Evolutionary conservation across 2,797 vertebrate species (phyloP).

Genomic region (Picus viridis): DNA sequence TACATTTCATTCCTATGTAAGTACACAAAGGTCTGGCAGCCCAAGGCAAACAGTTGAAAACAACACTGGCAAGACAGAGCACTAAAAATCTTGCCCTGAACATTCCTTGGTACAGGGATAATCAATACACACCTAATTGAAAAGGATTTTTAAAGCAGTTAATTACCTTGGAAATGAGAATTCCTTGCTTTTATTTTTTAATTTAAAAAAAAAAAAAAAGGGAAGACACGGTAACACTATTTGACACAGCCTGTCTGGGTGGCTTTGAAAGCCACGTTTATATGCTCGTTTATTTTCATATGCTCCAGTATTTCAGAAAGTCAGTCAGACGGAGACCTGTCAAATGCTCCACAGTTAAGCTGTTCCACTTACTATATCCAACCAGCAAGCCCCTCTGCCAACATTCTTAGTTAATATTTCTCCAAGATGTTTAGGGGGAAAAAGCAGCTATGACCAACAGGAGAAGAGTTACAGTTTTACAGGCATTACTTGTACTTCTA

Average conservation of each 20-base stretch:
- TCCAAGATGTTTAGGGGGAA: constrained; percentile 7
- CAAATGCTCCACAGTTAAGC: constrained; percentile 30
- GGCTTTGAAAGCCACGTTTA: constrained; percentile 40
- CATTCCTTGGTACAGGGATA: neutral
- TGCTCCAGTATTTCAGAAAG: constrained; percentile 46
- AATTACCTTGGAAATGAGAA: constrained; percentile 26
- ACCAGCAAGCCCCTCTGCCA: neutral
- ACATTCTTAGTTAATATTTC: constrained; percentile 55
- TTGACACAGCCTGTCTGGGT: neutral
- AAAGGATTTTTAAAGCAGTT: neutral
- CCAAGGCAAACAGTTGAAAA: constrained; percentile 12
- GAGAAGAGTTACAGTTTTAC: neutral
- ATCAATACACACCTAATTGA: neutral
- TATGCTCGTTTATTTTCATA: constrained; percentile 48
- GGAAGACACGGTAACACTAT: neutral
- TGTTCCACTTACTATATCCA: constrained; percentile 39
- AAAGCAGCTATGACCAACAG: neutral
- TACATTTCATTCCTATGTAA: constrained; percentile 2
- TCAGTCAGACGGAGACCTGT: constrained; percentile 26
- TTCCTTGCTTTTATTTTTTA: constrained; percentile 10
- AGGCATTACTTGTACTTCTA: neutral
- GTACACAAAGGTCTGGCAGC: constrained; percentile 6
- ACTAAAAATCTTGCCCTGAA: neutral
- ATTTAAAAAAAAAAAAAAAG: neutral
- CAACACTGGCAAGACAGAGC: neutral